Base-by-base conservation (phyloP, 1,140 invertebrate genomes). In the Papilio xuthus region DNA sequence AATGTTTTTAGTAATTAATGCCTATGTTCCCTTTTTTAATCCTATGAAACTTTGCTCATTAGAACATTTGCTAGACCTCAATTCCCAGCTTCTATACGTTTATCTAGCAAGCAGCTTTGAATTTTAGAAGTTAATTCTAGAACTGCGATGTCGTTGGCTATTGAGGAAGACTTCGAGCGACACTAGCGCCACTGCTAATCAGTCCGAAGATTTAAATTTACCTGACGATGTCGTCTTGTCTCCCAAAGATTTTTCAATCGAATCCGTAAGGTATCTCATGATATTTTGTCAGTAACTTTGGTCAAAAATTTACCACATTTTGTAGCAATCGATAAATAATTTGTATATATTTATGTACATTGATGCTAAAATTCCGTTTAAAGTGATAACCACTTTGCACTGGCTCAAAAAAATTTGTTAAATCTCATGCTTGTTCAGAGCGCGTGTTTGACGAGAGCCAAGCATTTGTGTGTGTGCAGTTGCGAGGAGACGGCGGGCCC, bases 121-220 rank as follows among this genome's bases (percentile, higher is more conserved):
- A 18, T 56, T 23, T 53, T 13, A 72, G 60, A 10, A 18, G 42
- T 42, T 56, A 37, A 37, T 53, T 75, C 77, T 56, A 56, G 18
- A 47, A 15, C 26, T 15, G 26, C 60, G 10, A 28, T 67, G 60
- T 15, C 60, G 26, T 67, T 67, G 60, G 60, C 26, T 15, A 6
- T 15, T 67, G 26, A 28, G 26, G 13, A 67, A 32, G 26, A 28
- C 4, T 28, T 15, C 23, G 12, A 18, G 60, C 60, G 26, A 67
- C 13, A 28, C 60, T 13, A 6, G 13, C 60, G 13, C 26, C 60
- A 15, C 26, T 10, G 26, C 26, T 6, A 7, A 32, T 12, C 60
- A 28, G 12, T 32, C 60, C 6, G 60, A 15, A 67, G 23, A 67
- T 28, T 32, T 67, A 67, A 15, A 67, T 32, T 28, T 67, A 15